A percentile compares a stretch with the other conserved stretches of the same genome.
These are phyloP conservation scores for Melanocharis versteri DNA, from an alignment of 2,113 vertebrate species.

Conservation along the genomic window DNA sequence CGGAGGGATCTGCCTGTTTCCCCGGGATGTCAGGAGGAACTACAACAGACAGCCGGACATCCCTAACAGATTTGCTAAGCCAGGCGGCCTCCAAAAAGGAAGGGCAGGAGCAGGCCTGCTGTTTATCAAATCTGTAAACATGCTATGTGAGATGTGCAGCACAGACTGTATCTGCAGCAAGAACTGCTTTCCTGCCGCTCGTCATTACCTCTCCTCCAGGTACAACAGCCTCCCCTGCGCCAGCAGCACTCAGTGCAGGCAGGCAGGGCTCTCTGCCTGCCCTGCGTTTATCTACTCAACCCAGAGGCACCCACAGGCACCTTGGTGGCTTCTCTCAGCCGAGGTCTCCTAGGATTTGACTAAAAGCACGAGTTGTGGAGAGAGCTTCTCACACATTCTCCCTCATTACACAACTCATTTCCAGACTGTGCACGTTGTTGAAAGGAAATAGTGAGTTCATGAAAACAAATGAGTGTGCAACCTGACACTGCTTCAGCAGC, in stretches of 20 bases:
- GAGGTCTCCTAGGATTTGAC: background rate
- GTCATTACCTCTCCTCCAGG: background rate
- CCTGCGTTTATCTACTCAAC: background rate
- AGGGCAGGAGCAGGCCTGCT: background rate
- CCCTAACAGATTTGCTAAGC: background rate
- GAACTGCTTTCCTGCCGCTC: background rate
- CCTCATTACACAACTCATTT: constrained; percentile 22
- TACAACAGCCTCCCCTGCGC: background rate
- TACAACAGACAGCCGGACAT: background rate
- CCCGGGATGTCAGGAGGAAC: background rate
- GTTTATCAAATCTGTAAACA: background rate
- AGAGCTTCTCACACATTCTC: constrained; percentile 7
- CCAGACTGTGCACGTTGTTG: background rate
- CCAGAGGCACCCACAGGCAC: background rate
- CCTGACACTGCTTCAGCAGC: constrained; percentile 19
- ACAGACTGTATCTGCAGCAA: background rate
- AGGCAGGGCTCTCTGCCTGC: background rate
- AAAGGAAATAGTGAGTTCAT: constrained; percentile 5
- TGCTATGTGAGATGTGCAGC: background rate
- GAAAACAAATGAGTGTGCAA: constrained; percentile 36
- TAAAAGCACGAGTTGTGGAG: background rate
- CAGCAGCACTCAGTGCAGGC: background rate
- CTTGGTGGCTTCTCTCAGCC: accelerated
- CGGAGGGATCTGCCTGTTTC: background rate
- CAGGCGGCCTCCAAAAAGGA: background rate